A percentile compares a stretch with the other conserved stretches of the same genome.
Conservation (phyloP, 2,113 vertebrate species). For the Trochalopteron elliotii region DNA sequence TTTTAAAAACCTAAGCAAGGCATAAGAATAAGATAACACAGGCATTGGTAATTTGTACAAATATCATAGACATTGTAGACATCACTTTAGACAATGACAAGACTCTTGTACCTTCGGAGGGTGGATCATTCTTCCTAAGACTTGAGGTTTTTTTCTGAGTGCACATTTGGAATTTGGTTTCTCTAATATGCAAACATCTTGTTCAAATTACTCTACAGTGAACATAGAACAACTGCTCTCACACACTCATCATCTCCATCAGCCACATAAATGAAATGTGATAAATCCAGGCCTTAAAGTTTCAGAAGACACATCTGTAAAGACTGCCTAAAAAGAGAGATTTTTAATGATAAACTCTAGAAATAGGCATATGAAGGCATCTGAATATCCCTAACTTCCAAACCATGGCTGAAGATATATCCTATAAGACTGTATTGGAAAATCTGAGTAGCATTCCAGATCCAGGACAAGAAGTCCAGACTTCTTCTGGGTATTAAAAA, state of each 20-base stretch:
- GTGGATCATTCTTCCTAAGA: neutral
- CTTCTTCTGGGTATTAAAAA: neutral
- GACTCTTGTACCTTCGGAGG: neutral
- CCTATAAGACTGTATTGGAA: neutral
- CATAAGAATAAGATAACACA: neutral
- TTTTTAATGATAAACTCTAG: neutral
- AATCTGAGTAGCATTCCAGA: neutral
- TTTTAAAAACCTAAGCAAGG: neutral
- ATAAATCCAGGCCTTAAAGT: neutral
- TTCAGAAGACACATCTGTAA: neutral
- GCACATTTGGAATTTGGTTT: neutral
- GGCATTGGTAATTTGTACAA: neutral
- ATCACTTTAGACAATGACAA: neutral
- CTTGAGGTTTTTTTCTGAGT: neutral
- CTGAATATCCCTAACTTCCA: neutral
- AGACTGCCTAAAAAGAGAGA: neutral
- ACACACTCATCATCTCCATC: neutral
- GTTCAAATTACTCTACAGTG: neutral
- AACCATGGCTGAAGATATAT: neutral
- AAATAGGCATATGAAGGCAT: neutral
- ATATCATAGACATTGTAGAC: neutral
- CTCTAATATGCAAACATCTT: neutral
- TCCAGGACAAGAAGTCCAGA: accelerated
- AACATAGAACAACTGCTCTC: neutral
- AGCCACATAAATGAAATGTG: neutral